phyloP scores from a whole-genome alignment of 2,797 vertebrate species.

The Enteromius viviparus region DNA sequence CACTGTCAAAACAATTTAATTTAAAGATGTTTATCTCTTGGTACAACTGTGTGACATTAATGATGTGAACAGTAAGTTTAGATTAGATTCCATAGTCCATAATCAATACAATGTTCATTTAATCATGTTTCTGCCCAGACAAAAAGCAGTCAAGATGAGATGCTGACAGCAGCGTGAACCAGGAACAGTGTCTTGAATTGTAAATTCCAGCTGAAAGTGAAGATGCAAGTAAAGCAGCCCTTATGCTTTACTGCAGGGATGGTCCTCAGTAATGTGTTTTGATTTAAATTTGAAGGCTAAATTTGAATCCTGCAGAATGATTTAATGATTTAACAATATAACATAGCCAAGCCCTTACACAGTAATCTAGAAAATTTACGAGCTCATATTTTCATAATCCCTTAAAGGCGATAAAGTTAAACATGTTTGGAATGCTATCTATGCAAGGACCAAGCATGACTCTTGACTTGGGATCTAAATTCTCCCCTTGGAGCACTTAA shows the following conservation, averaged over 20 bases:
- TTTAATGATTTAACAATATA: background rate
- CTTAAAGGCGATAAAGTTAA: background rate
- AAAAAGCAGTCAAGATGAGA: background rate
- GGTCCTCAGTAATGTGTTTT: background rate
- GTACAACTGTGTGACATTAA: constrained; percentile 1
- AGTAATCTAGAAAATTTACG: background rate
- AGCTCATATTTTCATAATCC: constrained; percentile 5
- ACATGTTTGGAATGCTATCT: constrained; percentile 1
- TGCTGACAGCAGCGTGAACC: background rate
- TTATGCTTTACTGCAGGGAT: background rate
- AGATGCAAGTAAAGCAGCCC: background rate
- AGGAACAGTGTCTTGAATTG: background rate
- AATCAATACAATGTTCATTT: background rate
- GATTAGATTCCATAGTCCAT: background rate
- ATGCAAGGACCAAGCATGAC: background rate
- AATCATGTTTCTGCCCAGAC: background rate
- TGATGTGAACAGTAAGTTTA: background rate
- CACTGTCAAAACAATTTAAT: background rate
- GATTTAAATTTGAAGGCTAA: too few relatives aligned
- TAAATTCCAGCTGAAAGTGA: background rate
- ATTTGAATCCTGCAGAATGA: background rate
- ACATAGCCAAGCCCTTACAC: background rate
- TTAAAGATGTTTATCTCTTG: background rate
- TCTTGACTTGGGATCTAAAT: constrained; percentile 17
- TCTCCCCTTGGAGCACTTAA: background rate